Evolutionary conservation across 2,888 invertebrate species (phyloP).

Genomic region (Cephus nigrinus): DNA sequence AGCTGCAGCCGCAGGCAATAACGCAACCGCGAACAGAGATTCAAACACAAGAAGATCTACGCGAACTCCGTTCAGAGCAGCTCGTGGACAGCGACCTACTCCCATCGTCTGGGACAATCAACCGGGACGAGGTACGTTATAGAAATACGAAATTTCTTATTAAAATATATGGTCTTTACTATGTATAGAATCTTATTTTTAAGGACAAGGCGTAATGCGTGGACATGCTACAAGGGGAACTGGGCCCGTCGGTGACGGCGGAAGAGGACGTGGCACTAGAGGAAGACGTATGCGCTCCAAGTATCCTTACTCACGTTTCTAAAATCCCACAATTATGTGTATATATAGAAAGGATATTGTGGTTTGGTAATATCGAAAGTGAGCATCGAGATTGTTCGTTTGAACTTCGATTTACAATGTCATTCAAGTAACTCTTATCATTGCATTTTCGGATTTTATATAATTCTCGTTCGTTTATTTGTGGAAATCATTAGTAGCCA

Average conservation of each 20-base stretch:
- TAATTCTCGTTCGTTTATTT: not conserved
- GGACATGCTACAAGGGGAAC: slow-evolving; percentile 49
- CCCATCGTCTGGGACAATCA: slow-evolving; percentile 74
- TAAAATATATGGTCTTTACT: not conserved
- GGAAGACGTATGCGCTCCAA: slow-evolving; percentile 51
- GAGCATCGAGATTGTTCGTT: not conserved
- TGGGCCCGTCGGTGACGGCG: slow-evolving; percentile 40
- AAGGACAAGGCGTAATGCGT: slow-evolving; percentile 45
- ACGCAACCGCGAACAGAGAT: slow-evolving; percentile 43
- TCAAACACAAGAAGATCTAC: slow-evolving; percentile 54
- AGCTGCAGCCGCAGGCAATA: slow-evolving; percentile 45
- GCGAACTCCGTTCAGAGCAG: slow-evolving; percentile 57
- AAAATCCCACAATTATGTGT: slow-evolving; percentile 5
- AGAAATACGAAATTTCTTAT: not conserved
- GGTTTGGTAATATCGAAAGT: not conserved
- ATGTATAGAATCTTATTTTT: not conserved
- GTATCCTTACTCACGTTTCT: slow-evolving; percentile 39
- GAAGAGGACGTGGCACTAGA: slow-evolving; percentile 48
- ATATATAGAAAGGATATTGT: not conserved
- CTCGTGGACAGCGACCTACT: slow-evolving; percentile 68
- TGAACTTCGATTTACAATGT: not conserved
- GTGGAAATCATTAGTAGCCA: not conserved
- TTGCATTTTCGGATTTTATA: not conserved
- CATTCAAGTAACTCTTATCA: not conserved
- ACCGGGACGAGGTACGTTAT: slow-evolving; percentile 40